A percentile compares a stretch with the other conserved stretches of the same genome.
Evolutionary conservation across 2,888 invertebrate genomes (phyloP).

Genomic region (Eubasilissa splendida): DNA sequence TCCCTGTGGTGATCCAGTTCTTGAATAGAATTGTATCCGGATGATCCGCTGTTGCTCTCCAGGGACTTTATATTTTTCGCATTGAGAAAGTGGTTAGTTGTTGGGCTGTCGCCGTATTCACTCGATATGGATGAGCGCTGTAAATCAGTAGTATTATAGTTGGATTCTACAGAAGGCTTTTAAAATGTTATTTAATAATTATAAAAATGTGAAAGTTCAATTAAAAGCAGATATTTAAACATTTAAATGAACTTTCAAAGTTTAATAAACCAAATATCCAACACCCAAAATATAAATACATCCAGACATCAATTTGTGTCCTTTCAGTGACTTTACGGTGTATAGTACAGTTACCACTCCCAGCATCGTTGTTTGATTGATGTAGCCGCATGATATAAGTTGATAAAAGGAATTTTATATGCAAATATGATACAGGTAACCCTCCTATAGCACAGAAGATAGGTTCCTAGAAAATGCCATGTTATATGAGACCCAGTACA

Average conservation of each 20-base stretch:
- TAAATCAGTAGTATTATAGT: constrained; percentile 40
- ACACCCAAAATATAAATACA: no score
- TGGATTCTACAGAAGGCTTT: background rate
- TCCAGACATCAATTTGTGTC: no score
- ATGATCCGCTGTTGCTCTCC: constrained; percentile 42
- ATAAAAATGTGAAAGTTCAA: constrained; percentile 18
- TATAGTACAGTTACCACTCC: no score
- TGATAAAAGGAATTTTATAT: background rate
- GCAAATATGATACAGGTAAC: background rate
- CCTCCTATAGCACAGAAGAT: background rate
- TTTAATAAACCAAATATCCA: no score
- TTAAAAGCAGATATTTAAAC: background rate
- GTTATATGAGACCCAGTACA: no score
- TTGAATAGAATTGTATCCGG: constrained; percentile 53
- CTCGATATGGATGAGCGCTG: constrained; percentile 56
- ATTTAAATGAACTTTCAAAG: no score
- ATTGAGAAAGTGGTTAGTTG: constrained; percentile 47
- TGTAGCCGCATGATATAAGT: background rate
- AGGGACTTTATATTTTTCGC: constrained; percentile 48
- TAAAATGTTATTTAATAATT: no score
- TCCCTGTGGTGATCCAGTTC: constrained; percentile 37
- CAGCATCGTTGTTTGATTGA: background rate
- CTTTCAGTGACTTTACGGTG: no score
- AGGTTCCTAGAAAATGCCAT: no score
- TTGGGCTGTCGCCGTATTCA: constrained; percentile 49